phyloP scores from a whole-genome alignment of 1,140 invertebrate species.

The Drosophila melanica region DNA sequence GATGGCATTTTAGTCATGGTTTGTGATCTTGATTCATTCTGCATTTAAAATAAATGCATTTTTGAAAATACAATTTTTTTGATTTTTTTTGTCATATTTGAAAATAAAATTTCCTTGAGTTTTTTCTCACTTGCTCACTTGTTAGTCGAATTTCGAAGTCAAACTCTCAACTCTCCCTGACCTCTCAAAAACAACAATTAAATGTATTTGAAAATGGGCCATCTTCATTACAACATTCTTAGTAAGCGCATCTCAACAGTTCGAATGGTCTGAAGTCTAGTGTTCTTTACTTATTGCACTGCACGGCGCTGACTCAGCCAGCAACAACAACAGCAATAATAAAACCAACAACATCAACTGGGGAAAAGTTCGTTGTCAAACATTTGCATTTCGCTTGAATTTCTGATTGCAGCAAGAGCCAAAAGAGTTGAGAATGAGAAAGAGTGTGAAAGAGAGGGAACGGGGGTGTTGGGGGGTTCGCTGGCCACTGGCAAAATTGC shows the following conservation, averaged over 20 bases:
- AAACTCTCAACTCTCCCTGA: no score
- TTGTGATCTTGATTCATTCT: no score
- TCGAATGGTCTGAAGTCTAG: constrained; percentile 8
- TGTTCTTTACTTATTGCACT: constrained; percentile 23
- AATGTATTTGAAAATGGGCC: no score
- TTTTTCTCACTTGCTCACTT: no score
- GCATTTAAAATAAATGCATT: no score
- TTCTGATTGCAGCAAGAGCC: constrained; percentile 67
- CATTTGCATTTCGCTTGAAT: constrained; percentile 82
- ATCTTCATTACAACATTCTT: no score
- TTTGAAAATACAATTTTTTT: no score
- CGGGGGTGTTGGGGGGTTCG: constrained; percentile 1
- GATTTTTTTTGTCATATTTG: no score
- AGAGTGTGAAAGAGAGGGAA: not conserved
- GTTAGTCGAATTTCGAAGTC: no score
- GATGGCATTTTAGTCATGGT: no score
- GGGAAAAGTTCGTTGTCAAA: constrained; percentile 77
- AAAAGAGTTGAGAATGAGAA: constrained; percentile 9
- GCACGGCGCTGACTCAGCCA: constrained; percentile 57
- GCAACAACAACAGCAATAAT: constrained; percentile 16
- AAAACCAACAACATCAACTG: constrained; percentile 12
- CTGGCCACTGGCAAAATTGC: constrained; percentile 76
- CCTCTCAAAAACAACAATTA: no score
- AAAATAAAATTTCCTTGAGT: no score
- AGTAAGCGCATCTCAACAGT: constrained; percentile 8